Base-by-base conservation (phyloP, 2,797 vertebrate species). In the Adelosebastes latens region DNA sequence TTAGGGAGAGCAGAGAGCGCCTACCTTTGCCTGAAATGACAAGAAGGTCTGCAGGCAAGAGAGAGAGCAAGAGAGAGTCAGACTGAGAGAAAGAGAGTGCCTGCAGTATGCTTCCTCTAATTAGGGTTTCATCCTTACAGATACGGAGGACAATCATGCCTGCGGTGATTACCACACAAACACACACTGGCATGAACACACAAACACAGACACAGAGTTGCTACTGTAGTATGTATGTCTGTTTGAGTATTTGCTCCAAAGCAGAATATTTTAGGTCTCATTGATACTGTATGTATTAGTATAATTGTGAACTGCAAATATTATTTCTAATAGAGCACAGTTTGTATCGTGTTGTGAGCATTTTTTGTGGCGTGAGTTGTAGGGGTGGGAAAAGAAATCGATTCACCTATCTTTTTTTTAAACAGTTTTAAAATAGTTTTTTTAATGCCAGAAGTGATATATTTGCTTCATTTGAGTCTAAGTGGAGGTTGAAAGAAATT, bases 21-120 rank as follows among this genome's bases (percentile, higher is more conserved):
- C 73, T 80, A 86, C 84, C 79, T 90, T 89, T 83, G 29, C 59
- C 70, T 77, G 63, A 77, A 78, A 75, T 79, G 83, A 87, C 85
- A 89, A 82, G 36, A 85, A 25, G 59, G 72, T 85, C 80, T 77
- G 31, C 12, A 72, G 86, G 75, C 49, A 46, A 66, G 20, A 42
- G 65, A 46, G 59, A 39, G 65, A 64, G 56, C 4, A 18, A 39
- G 80, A 31, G 64, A 20, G 66, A 49, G 32, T 42, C 53, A 34
- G 39, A 61, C 29, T 66, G 62, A 77, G 36, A 72, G 67, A 31
- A 64, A 72, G 27, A 70, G 72, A 82, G 24, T 67, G 68, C 74
- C 76, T 76, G 65, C 72, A 79, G 84, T 71, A 39, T 56, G 74
- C 24, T 84, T 75, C 69, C 64, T 73, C 75, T 82, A 82, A 72